A percentile compares a stretch with the other conserved stretches of the same genome.
Evolutionary conservation across 2,797 vertebrate genomes (phyloP).

Genomic region (Sebastes itinus): DNA sequence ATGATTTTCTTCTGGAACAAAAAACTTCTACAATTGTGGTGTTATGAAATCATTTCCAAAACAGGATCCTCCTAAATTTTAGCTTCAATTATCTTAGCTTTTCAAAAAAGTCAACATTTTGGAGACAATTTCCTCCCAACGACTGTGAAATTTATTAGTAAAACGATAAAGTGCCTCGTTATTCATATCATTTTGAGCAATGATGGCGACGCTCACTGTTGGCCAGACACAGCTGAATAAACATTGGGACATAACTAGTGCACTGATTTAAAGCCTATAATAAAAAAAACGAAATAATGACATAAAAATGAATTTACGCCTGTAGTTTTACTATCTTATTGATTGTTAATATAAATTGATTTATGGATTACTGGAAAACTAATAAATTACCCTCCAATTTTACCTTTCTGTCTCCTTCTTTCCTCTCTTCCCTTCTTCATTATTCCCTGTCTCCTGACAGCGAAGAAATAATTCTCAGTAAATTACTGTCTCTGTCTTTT

Average conservation of each 20-base stretch:
- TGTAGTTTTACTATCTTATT: background rate
- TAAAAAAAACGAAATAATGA: background rate
- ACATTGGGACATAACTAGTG: background rate
- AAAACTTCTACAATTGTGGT: background rate
- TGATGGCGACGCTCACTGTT: background rate
- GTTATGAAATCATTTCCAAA: background rate
- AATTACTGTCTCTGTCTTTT: conserved; percentile 58
- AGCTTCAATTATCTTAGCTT: background rate
- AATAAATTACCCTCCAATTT: background rate
- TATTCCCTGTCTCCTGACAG: conserved; percentile 19
- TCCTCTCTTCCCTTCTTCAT: background rate
- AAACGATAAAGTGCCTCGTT: background rate
- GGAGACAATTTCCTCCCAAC: background rate
- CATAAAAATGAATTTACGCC: background rate
- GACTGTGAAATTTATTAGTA: background rate
- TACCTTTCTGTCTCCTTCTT: background rate
- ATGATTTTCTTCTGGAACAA: background rate
- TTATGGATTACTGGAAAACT: conserved; percentile 1
- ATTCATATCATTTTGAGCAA: background rate
- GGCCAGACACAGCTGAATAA: background rate
- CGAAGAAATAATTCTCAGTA: conserved; percentile 47
- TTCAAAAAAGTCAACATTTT: background rate
- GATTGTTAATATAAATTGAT: background rate
- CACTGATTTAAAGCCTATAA: background rate
- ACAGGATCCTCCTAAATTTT: background rate